phyloP scores from a whole-genome alignment of 2,113 vertebrate genomes.

The Tychaedon coryphoeus region DNA sequence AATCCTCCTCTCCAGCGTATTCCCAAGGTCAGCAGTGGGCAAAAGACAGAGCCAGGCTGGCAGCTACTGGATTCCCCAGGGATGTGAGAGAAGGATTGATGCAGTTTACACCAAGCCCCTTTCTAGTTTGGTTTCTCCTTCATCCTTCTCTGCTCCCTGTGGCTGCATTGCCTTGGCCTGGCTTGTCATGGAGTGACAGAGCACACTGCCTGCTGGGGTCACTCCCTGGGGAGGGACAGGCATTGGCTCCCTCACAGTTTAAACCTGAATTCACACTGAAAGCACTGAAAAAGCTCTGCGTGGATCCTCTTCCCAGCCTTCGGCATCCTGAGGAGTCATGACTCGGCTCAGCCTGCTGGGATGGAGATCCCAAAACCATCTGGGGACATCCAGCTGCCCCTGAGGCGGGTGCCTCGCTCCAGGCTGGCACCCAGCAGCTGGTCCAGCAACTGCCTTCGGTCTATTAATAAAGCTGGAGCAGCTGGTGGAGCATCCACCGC shows the following conservation, averaged over 20 bases:
- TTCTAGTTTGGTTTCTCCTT: background rate
- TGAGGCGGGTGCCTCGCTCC: background rate
- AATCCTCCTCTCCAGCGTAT: rapidly evolving
- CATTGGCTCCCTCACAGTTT: background rate
- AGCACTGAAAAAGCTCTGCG: background rate
- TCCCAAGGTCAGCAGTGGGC: background rate
- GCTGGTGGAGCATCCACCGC: constrained; percentile 21
- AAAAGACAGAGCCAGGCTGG: background rate
- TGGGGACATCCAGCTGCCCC: background rate
- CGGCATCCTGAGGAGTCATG: background rate
- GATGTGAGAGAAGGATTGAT: background rate
- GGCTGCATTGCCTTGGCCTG: background rate
- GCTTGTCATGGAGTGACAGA: background rate
- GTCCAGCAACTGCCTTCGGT: background rate
- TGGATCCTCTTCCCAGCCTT: background rate
- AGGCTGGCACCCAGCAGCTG: background rate
- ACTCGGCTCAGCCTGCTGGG: background rate
- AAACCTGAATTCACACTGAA: background rate
- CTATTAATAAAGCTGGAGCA: constrained; percentile 44
- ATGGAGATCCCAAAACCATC: background rate
- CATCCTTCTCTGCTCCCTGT: background rate
- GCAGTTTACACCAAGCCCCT: background rate
- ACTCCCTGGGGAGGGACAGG: background rate
- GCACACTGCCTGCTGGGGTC: background rate
- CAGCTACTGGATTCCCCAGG: background rate